These are phyloP conservation scores for Takifugu bimaculatus DNA, from an alignment of 2,113 vertebrate species.

Conservation along the genomic window DNA sequence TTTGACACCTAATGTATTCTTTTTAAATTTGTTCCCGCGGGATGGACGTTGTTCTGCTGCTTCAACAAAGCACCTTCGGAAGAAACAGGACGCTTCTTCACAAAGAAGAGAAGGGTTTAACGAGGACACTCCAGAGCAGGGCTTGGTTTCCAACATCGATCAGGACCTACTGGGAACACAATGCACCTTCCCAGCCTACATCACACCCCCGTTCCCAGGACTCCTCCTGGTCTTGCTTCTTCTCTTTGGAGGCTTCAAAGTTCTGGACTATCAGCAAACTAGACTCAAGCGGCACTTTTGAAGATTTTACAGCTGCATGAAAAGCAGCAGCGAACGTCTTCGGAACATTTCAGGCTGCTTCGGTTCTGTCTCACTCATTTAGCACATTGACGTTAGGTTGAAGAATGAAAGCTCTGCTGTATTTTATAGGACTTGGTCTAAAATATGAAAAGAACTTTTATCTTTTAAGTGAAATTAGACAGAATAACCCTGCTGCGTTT, in stretches of 20 bases:
- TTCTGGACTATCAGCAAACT: background rate
- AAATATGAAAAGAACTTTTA: too few species aligned
- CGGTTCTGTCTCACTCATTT: conserved; percentile 17
- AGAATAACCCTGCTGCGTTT: too few species aligned
- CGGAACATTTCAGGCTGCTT: conserved; percentile 7
- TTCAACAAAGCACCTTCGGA: background rate
- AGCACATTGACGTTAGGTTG: background rate
- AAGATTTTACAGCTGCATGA: background rate
- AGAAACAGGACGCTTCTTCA: conserved; percentile 14
- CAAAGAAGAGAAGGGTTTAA: conserved; percentile 14
- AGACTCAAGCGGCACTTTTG: too few species aligned
- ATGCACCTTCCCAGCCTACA: conserved; percentile 24
- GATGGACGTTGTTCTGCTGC: too few species aligned
- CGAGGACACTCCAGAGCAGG: conserved; percentile 49
- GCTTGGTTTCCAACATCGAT: conserved; percentile 18
- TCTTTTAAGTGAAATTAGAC: too few species aligned
- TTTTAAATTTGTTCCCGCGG: conserved; percentile 31
- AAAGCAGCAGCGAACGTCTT: too few species aligned
- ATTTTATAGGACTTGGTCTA: too few species aligned
- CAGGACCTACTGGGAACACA: conserved; percentile 33
- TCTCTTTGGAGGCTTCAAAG: conserved; percentile 16
- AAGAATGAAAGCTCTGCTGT: conserved; percentile 4
- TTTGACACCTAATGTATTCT: conserved; percentile 24
- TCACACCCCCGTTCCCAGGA: conserved; percentile 31
- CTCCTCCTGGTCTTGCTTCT: conserved; percentile 31